Evolutionary conservation across 2,797 vertebrate genomes (phyloP).

Genomic region (Cryptoprocta ferox): DNA sequence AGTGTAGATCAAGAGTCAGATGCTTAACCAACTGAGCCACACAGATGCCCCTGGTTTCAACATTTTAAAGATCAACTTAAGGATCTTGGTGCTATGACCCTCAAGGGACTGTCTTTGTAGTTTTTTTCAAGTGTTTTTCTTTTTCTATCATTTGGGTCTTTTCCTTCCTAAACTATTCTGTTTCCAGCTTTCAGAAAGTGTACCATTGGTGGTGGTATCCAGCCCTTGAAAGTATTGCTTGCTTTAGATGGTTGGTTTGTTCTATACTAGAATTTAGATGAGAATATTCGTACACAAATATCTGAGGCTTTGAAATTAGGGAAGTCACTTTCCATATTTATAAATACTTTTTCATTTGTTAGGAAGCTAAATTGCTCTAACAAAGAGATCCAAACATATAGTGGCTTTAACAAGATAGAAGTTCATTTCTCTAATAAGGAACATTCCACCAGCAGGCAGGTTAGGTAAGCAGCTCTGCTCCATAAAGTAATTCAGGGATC

Average conservation of each 20-base stretch:
- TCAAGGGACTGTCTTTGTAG: neutral
- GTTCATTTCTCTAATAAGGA: neutral
- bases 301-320: conserved; percentile 16
- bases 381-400: neutral
- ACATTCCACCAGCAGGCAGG: neutral
- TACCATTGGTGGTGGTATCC: neutral
- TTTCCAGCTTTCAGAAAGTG: neutral
- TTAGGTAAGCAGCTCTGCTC: neutral
- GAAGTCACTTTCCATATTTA: neutral
- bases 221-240: neutral
- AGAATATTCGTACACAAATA: neutral
- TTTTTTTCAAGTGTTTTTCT: neutral
- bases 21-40: too few species aligned
- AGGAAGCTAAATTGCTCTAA: neutral
- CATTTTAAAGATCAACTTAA: neutral
- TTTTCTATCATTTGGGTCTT: neutral
- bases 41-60: neutral
- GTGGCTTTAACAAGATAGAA: neutral
- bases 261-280: neutral
- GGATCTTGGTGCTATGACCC: neutral
- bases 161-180: neutral
- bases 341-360: conserved; percentile 8
- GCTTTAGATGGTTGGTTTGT: neutral
- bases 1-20: too few species aligned
- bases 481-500: neutral